Percentiles rank a stretch among this genome's conserved stretches.
Evolutionary conservation across 1,140 invertebrate genomes (phyloP).

Genomic region (Paralvinella palmiformis): DNA sequence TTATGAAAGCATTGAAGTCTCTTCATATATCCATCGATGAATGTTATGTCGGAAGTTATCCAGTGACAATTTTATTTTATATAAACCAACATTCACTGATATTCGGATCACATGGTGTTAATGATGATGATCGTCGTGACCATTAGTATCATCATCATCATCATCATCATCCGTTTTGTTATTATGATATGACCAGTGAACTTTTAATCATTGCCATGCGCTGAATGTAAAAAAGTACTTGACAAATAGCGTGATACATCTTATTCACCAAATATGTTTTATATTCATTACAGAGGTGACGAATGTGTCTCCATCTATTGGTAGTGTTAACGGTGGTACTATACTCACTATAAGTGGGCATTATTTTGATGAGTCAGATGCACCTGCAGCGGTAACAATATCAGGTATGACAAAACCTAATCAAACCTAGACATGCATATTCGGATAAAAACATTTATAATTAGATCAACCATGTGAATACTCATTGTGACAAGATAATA

Average conservation of each 20-base stretch:
- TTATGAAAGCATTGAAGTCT: slow-evolving; percentile 12
- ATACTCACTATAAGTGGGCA: slow-evolving; percentile 32
- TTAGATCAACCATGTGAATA: not conserved
- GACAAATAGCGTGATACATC: not conserved
- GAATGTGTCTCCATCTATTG: slow-evolving; percentile 23
- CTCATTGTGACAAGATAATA: not conserved
- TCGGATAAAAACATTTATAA: not conserved
- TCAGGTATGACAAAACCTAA: slow-evolving; percentile 16
- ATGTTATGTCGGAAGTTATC: too few species aligned
- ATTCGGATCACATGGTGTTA: too few species aligned
- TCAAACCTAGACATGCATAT: too few species aligned
- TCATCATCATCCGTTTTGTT: too few species aligned
- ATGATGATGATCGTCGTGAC: too few species aligned
- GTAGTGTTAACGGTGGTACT: slow-evolving; percentile 40
- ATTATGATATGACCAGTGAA: too few species aligned
- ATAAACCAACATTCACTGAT: not conserved
- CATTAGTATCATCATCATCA: too few species aligned
- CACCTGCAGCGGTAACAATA: slow-evolving; percentile 25
- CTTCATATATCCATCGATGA: too few species aligned
- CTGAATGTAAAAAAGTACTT: too few species aligned
- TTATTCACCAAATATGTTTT: slow-evolving; percentile 24
- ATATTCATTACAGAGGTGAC: slow-evolving; percentile 23
- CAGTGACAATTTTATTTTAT: not conserved
- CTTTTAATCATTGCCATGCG: too few species aligned
- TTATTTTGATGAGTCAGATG: slow-evolving; percentile 28